A percentile compares a stretch with the other conserved stretches of the same genome.
Conservation (phyloP, 2,113 vertebrate genomes). For the Sylvilagus bachmani region DNA sequence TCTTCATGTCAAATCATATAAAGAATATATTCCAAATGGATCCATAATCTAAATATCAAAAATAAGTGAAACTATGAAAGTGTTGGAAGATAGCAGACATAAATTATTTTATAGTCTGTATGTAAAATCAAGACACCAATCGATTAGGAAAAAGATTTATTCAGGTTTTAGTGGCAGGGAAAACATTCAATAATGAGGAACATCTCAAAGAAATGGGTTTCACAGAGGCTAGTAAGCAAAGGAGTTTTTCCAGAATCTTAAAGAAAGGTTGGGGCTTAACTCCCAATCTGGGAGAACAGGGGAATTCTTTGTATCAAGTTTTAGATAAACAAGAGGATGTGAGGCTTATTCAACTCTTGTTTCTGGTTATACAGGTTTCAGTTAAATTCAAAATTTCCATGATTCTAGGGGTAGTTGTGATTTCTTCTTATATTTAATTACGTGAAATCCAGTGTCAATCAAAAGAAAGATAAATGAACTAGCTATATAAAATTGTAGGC, state of each 20-base stretch:
- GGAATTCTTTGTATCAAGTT: neutral
- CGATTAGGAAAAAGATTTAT: neutral
- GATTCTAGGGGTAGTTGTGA: neutral
- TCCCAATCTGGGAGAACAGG: neutral
- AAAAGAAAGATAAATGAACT: neutral
- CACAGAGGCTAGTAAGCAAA: neutral
- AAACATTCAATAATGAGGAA: neutral
- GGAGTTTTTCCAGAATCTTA: neutral
- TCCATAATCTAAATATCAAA: neutral
- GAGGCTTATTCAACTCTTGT: neutral
- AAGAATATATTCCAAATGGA: neutral
- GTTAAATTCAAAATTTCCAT: neutral
- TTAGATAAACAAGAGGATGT: neutral
- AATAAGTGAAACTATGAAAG: neutral
- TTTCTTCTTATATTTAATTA: too few species aligned
- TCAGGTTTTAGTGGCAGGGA: neutral
- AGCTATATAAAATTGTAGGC: neutral
- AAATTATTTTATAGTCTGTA: neutral
- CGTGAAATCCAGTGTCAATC: neutral
- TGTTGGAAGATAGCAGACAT: neutral
- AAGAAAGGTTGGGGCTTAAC: neutral
- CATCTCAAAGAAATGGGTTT: neutral
- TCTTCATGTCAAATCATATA: neutral
- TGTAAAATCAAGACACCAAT: neutral
- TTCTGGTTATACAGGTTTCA: neutral